These are phyloP conservation scores for Catamblyrhynchus diadema DNA, from an alignment of 2,797 vertebrate species.

Conservation along the genomic window DNA sequence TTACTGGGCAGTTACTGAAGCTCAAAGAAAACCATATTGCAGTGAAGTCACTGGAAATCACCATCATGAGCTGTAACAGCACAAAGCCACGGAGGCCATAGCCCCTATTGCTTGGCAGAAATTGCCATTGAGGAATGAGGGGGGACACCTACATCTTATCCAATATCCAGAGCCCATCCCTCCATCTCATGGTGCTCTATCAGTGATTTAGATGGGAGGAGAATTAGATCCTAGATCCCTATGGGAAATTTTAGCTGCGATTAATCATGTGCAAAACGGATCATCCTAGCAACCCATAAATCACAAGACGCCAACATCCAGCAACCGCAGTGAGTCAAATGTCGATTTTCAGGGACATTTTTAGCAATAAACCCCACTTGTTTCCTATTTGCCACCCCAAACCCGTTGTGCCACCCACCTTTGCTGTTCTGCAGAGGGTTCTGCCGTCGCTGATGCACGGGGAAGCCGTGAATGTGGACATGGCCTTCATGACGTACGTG, in stretches of 20 bases:
- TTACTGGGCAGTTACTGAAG: background rate
- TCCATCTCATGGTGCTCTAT: background rate
- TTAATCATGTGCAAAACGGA: background rate
- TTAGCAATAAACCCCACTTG: background rate
- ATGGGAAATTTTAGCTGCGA: background rate
- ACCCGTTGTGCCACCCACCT: background rate
- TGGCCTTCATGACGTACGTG: conserved; percentile 85
- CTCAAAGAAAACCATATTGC: background rate
- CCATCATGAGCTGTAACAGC: background rate
- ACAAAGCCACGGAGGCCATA: background rate
- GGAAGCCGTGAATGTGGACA: conserved; percentile 83
- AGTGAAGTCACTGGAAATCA: background rate
- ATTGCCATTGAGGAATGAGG: background rate
- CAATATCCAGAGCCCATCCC: background rate
- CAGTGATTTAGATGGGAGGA: background rate
- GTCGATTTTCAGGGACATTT: background rate
- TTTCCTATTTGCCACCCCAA: background rate
- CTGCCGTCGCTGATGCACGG: conserved; percentile 81
- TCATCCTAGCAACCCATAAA: background rate
- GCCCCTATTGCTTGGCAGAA: background rate
- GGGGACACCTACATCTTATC: background rate
- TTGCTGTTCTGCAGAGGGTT: conserved; percentile 67
- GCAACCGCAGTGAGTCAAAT: background rate
- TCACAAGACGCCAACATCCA: background rate
- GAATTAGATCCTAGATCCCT: background rate